Base-by-base conservation (phyloP, 2,113 vertebrate species). In the Furnarius figulus region DNA sequence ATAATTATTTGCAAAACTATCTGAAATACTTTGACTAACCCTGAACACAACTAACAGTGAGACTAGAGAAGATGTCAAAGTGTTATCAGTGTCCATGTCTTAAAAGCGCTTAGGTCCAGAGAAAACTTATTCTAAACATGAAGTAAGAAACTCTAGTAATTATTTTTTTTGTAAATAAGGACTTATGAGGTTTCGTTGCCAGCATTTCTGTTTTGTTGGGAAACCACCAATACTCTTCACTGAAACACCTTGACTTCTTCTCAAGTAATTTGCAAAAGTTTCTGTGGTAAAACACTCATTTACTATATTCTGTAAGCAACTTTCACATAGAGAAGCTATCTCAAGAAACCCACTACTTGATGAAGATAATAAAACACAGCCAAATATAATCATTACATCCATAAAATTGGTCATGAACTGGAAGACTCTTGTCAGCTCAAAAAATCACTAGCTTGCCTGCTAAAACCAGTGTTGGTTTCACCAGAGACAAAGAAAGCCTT, bases 121-220 rank as follows among this genome's bases (percentile, higher is more conserved):
- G 5, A 56, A 81, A 47, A 31, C 10, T 28, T 39, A 25, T 70
- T 56, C 6, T 8, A 56, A 63, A n/a, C 12, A 55, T 9, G 4
- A 56, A 47, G 62, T 56, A 86, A 67, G 23, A 61, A 78, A 35
- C 11, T 74, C 6, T 14, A 39, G 17, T 9, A 3, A 28, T 58
- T 89, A 67, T 44, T 44, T 14, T 83, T 63, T 46, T 56, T 11
- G 28, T 58, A 75, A 63, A 31, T 24, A 25, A 50, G 14, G 13
- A 53, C 18, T n/a, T 77, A 12, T 23, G 7, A 65, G 9, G 10
- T 62, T 90, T 82, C 2, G 2, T 16, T 80, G 6, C 2, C 42
- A 33, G 9, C 2, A 0, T 56, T 80, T 62, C 40, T 47, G 4
- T n/a, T n/a, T 28, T 66, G 7, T 28, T 6, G 0, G 12, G 27